These are phyloP conservation scores for Bothrops alternatus DNA, from an alignment of 2,797 vertebrate species.

Conservation along the genomic window DNA sequence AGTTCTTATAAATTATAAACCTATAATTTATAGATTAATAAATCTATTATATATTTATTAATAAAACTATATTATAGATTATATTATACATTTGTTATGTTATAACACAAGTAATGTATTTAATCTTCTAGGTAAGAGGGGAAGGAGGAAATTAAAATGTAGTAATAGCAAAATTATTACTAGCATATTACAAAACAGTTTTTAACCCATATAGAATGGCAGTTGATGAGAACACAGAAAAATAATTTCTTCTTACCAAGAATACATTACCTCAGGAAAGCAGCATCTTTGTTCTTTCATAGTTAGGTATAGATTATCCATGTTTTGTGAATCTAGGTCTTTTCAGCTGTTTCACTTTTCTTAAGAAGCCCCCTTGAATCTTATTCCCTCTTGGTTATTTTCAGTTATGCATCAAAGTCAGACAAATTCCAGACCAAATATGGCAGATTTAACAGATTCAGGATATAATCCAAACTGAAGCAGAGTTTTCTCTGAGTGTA, in stretches of 20 bases:
- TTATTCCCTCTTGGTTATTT: background rate
- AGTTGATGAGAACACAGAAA: background rate
- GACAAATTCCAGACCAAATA: background rate
- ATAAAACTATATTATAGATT: background rate
- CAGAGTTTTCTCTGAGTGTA: background rate
- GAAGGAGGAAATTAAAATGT: background rate
- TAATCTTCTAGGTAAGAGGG: background rate
- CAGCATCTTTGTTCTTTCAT: background rate
- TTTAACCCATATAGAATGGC: background rate
- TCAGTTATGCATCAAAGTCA: background rate
- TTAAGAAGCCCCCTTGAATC: background rate
- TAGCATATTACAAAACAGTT: background rate
- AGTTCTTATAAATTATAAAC: background rate
- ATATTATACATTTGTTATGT: background rate
- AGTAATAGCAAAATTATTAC: background rate
- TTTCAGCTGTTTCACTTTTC: background rate
- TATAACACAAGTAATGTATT: background rate
- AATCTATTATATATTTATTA: background rate
- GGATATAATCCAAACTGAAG: background rate
- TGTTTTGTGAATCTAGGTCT: background rate
- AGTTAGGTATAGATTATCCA: background rate
- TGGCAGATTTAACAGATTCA: background rate
- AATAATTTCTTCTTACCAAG: background rate
- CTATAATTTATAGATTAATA: background rate
- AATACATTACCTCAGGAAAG: background rate